Base-by-base conservation (phyloP, 2,888 invertebrate genomes). In the Clepsis dumicolana region DNA sequence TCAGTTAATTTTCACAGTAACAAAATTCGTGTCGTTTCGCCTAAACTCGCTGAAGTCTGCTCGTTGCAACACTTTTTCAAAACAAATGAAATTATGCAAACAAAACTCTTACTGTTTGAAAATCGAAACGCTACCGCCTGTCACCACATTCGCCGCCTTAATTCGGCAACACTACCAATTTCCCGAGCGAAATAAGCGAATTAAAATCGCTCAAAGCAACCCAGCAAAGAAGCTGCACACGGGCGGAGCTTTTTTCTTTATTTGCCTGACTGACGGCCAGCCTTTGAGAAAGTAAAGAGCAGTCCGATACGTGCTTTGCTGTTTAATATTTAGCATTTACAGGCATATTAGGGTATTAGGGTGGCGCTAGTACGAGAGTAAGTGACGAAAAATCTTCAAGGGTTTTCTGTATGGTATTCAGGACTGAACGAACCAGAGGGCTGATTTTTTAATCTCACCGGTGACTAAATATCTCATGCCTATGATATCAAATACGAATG, bases 121-220 rank as follows among this genome's bases (percentile, higher is more conserved):
- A 38, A 38, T 38, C 38, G 24, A 5, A 12, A 54, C 71, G 70
- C 72, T 24, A 12, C 62, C 64, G 27, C 74, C 16, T n/a, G 29
- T 68, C 62, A 80, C 76, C 18, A 29, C 50, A 25, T 0, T 35
- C 38, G 5, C 61, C 54, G 65, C 80, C 79, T 81, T 89, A 88
- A 87, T 88, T 86, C 82, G 77, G 81, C 80, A 85, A 87, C 85
- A 87, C 86, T 85, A 83, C 86, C 87, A 84, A 87, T 87, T 88
- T 86, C 82, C 85, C 84, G 79, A 84, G 86, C 87, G 81, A 86
- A 87, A 90, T 90, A 91, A 91, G 88, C 90, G 87, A 91, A 90
- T 91, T 91, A 92, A 89, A 91, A 89, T 87, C 85, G 84, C 86
- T 90, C 91, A 90, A 90, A 91, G 91, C 87, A 82, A 85, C 82